Evolutionary conservation across 2,113 vertebrate genomes (phyloP).

Genomic region (Cettia cetti): DNA sequence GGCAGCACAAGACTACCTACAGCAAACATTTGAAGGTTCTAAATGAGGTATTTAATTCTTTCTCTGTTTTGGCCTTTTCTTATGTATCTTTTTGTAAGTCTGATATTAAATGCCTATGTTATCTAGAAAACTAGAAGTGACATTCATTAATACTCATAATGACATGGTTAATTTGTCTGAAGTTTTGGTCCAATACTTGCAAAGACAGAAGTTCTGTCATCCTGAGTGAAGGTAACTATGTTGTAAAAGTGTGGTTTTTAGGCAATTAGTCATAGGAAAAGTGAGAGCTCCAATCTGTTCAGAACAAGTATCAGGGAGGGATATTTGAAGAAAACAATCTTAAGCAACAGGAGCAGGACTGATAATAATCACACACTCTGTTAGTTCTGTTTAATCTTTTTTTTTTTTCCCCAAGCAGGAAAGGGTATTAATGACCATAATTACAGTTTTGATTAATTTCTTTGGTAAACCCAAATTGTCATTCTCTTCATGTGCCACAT

Average conservation of each 20-base stretch:
- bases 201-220: not conserved
- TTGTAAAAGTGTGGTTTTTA: not conserved
- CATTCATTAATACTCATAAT: not conserved
- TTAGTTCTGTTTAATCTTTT: not conserved
- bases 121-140: not conserved
- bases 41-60: not conserved
- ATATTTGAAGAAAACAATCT: not conserved
- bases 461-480: not conserved
- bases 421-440: not conserved
- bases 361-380: not conserved
- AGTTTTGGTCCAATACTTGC: not conserved
- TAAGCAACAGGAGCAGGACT: not conserved
- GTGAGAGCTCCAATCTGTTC: not conserved
- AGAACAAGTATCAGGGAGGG: not conserved
- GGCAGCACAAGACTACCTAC: not conserved
- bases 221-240: not conserved
- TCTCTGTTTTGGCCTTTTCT: not conserved
- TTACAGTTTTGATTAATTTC: not conserved
- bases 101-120: not conserved
- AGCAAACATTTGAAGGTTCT: not conserved
- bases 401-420: not conserved
- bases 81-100: not conserved
- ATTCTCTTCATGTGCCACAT: not conserved
- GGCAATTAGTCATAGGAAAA: not conserved
- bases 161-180: not conserved